Base-by-base conservation (phyloP, 2,113 vertebrate genomes). In the Thunnus maccoyii region DNA sequence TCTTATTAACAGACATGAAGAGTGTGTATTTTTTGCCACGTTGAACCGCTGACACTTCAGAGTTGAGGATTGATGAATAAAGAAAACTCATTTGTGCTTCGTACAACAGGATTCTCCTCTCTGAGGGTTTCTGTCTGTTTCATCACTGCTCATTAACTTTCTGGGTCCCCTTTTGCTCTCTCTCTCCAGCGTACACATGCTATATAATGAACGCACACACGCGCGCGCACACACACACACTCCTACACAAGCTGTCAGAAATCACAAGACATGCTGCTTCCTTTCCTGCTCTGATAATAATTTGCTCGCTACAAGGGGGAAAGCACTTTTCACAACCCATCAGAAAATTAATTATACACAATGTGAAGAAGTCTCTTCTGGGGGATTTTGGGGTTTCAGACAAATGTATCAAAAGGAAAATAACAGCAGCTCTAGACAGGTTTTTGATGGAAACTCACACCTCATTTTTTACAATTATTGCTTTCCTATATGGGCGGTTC, bases 141-240 rank as follows among this genome's bases (percentile, higher is more conserved):
- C 87, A 89, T 88, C 85, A 90, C 75, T 54, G 72, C 60, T 82
- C 58, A 70, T 91, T 84, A 82, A 88, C 68, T 60, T 72, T 46
- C 22, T 60, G 22, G 0, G 27, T 54, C 52, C 36, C 71, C 54
- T 56, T 46, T 67, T 56, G 18, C 61, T 61, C 66, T 63, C 60
- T n/a, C 27, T 58, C 30, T 20, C 46, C 47, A 47, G 41, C 44
- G 63, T 54, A 60, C 72, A 79, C 57, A 32, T 18, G 10, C 36
- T 27, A 41, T 78, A 56, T 73, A 71, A 78, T 52, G 44, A 72
- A 54, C 69, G 66, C 25, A 41, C 22, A 78, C 55, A 61, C 67
- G 48, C 74, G 48, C 74, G 44, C 54, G 60, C 27, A 46, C 36
- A 68, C 79, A 78, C 66, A 46, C 69, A 18, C 82, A 76, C 72